Conservation (phyloP, 2,888 invertebrate species). For the Crematogaster levior region DNA sequence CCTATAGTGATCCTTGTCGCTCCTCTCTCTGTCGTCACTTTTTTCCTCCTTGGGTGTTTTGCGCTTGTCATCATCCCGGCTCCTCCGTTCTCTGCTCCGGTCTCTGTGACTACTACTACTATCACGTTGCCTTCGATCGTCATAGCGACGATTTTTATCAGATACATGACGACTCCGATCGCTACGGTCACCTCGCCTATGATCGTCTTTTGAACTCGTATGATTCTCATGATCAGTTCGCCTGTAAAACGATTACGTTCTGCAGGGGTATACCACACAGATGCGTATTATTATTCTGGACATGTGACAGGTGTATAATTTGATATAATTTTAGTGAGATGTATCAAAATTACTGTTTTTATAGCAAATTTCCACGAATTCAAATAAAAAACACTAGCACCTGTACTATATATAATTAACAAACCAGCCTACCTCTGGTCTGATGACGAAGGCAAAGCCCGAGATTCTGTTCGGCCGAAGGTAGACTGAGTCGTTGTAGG, state of each 20-base stretch:
- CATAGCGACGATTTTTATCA: slow-evolving; percentile 79
- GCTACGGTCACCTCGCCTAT: slow-evolving; percentile 75
- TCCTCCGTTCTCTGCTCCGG: slow-evolving; percentile 74
- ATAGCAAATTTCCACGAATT: slow-evolving; percentile 4
- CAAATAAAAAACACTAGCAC: background rate
- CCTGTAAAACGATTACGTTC: slow-evolving; percentile 86
- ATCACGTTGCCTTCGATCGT: slow-evolving; percentile 78
- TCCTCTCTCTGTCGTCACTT: slow-evolving; percentile 75
- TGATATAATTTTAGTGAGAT: slow-evolving; percentile 37
- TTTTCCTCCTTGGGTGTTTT: slow-evolving; percentile 77
- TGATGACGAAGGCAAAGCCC: slow-evolving; percentile 77
- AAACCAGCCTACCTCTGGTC: slow-evolving; percentile 85
- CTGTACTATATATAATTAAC: slow-evolving; percentile 56
- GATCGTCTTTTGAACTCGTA: slow-evolving; percentile 79
- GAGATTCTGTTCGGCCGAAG: slow-evolving; percentile 74
- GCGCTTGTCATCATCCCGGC: slow-evolving; percentile 80
- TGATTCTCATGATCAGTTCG: slow-evolving; percentile 81
- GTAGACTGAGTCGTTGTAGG: slow-evolving; percentile 68
- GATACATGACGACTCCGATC: slow-evolving; percentile 75
- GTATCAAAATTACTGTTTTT: slow-evolving; percentile 14
- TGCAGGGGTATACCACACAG: slow-evolving; percentile 86
- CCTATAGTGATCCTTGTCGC: slow-evolving; percentile 79
- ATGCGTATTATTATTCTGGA: slow-evolving; percentile 84
- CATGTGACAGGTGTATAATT: slow-evolving; percentile 59
- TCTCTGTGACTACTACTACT: slow-evolving; percentile 78